These are phyloP conservation scores for Ambastaia sidthimunki DNA, from an alignment of 2,797 vertebrate species.

Conservation along the genomic window DNA sequence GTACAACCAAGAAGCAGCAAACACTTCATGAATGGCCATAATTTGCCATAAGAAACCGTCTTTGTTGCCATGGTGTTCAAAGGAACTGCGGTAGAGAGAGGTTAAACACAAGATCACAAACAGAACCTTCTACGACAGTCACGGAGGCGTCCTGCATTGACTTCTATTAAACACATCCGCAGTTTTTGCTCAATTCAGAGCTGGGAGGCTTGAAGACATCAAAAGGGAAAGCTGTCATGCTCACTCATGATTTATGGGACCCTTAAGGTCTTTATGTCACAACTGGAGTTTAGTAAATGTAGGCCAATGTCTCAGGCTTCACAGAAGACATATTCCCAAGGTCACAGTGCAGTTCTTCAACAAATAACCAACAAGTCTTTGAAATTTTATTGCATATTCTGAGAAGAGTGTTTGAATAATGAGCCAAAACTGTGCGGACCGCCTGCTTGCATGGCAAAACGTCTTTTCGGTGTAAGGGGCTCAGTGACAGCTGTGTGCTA, in stretches of 20 bases:
- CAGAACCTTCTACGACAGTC: background rate
- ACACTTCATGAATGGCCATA: background rate
- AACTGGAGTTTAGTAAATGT: conserved; percentile 20
- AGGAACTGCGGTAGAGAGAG: background rate
- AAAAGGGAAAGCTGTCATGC: conserved; percentile 4
- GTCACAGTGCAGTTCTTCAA: background rate
- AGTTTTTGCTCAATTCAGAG: background rate
- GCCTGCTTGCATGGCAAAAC: conserved; percentile 2
- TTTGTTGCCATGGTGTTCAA: background rate
- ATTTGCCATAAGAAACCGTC: background rate
- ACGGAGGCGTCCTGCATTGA: background rate
- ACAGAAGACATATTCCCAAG: conserved; percentile 19
- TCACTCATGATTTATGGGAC: conserved; percentile 28
- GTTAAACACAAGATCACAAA: background rate
- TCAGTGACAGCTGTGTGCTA: background rate
- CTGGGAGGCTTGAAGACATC: background rate
- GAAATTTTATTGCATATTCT: background rate
- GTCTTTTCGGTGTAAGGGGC: background rate
- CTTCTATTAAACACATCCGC: background rate
- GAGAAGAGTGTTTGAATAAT: background rate
- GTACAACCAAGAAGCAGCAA: background rate
- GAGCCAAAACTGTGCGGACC: background rate
- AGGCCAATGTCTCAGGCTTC: conserved; percentile 9
- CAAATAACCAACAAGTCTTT: conserved; percentile 6
- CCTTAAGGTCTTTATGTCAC: conserved; percentile 32